Evolutionary conservation across 2,113 vertebrate species (phyloP).

Genomic region (Sapayoa aenigma): DNA sequence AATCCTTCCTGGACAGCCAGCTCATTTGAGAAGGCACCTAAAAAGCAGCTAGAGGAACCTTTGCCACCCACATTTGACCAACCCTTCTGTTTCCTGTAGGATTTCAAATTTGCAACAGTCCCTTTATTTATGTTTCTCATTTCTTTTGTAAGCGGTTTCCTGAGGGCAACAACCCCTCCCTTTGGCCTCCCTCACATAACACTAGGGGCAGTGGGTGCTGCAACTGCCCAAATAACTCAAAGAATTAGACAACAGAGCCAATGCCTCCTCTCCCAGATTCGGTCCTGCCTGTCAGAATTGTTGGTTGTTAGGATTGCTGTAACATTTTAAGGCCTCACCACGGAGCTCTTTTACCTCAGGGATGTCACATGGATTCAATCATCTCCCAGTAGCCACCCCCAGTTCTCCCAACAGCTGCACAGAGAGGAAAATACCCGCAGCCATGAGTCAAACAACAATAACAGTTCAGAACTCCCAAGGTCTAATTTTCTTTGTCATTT

Average conservation of each 20-base stretch:
- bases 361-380: conserved; percentile 31
- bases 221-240: background rate
- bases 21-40: background rate
- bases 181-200: background rate
- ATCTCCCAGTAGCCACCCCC: conserved; percentile 51
- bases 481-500: background rate
- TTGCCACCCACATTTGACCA: background rate
- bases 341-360: conserved; percentile 3
- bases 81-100: background rate
- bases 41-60: background rate
- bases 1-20: background rate
- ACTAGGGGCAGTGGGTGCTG: background rate
- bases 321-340: background rate
- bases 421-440: conserved; percentile 15
- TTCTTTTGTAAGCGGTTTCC: background rate
- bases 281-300: background rate
- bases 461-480: background rate
- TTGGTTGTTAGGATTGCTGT: background rate
- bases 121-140: background rate
- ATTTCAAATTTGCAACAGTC: background rate
- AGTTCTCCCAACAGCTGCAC: conserved; percentile 61
- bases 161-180: background rate
- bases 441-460: conserved; percentile 24
- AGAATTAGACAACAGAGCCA: background rate
- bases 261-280: background rate